Evolutionary conservation across 2,113 vertebrate genomes (phyloP).

Genomic region (Desmodus rotundus): DNA sequence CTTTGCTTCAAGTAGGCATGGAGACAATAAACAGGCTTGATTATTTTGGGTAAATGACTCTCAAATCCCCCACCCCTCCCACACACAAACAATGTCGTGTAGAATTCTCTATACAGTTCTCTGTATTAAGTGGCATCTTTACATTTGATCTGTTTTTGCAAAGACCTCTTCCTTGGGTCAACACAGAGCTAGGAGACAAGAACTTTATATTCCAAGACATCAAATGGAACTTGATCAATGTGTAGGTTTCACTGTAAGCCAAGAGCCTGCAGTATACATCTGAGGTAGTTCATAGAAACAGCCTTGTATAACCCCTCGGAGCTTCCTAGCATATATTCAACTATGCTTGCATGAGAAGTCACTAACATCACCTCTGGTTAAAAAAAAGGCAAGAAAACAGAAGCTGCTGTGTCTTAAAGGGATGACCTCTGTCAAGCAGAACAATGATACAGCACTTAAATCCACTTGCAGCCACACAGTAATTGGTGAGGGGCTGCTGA

Average conservation of each 20-base stretch:
- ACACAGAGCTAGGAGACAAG: not conserved
- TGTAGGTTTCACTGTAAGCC: conserved; percentile 57
- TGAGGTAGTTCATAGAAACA: conserved; percentile 38
- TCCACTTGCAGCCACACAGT: conserved; percentile 64
- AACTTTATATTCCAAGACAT: not conserved
- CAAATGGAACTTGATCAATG: conserved; percentile 30
- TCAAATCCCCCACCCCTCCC: not conserved
- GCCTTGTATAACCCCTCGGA: conserved; percentile 53
- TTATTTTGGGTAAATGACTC: not conserved
- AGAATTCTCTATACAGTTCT: not conserved
- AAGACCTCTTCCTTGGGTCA: not conserved
- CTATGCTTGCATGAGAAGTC: conserved; percentile 50
- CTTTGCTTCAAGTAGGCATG: not conserved
- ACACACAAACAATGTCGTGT: not conserved
- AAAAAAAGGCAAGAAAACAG: conserved; percentile 49
- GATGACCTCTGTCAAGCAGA: conserved; percentile 74
- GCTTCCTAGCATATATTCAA: not conserved
- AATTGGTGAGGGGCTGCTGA: conserved; percentile 64
- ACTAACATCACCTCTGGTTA: conserved; percentile 46
- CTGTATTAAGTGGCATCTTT: not conserved
- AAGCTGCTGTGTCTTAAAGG: conserved; percentile 38
- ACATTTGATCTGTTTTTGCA: not conserved
- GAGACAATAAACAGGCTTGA: conserved; percentile 3
- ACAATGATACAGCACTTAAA: conserved; percentile 62
- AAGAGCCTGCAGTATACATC: not conserved